phyloP scores from a whole-genome alignment of 2,113 vertebrate species.

The Grammomys surdaster region DNA sequence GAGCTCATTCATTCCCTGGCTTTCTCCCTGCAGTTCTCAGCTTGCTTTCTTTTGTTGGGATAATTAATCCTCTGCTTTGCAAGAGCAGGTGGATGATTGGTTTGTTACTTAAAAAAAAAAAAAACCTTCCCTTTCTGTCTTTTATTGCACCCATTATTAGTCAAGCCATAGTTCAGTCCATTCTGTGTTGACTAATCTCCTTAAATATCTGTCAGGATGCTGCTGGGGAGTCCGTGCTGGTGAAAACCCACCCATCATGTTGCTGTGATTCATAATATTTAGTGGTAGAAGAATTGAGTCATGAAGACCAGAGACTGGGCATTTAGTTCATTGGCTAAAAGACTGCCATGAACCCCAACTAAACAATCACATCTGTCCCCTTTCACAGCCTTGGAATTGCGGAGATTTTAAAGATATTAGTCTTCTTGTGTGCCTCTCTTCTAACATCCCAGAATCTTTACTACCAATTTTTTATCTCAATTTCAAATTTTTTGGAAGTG shows the following conservation, averaged over 20 bases:
- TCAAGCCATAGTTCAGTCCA: neutral
- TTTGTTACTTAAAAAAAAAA: conserved; percentile 45
- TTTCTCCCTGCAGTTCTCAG: conserved; percentile 31
- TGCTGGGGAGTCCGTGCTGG: neutral
- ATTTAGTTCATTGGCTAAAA: neutral
- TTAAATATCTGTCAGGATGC: neutral
- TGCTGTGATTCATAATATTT: conserved; percentile 10
- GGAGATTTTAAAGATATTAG: neutral
- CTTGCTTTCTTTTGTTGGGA: conserved; percentile 50
- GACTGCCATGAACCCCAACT: neutral
- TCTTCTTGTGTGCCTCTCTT: neutral
- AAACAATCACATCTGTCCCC: neutral
- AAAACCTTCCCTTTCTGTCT: conserved; percentile 40
- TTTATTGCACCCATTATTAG: conserved; percentile 38
- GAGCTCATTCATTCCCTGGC: conserved; percentile 41
- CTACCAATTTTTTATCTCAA: conserved; percentile 12
- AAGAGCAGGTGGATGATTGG: conserved; percentile 65
- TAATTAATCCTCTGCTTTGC: conserved; percentile 70
- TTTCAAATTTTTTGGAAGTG: neutral
- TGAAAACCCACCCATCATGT: conserved; percentile 21
- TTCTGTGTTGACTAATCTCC: neutral
- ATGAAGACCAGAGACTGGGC: neutral
- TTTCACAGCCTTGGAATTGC: neutral
- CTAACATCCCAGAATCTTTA: neutral
- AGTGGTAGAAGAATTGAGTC: neutral